Conservation (phyloP, 2,797 vertebrate species). For the Cygnus olor region DNA sequence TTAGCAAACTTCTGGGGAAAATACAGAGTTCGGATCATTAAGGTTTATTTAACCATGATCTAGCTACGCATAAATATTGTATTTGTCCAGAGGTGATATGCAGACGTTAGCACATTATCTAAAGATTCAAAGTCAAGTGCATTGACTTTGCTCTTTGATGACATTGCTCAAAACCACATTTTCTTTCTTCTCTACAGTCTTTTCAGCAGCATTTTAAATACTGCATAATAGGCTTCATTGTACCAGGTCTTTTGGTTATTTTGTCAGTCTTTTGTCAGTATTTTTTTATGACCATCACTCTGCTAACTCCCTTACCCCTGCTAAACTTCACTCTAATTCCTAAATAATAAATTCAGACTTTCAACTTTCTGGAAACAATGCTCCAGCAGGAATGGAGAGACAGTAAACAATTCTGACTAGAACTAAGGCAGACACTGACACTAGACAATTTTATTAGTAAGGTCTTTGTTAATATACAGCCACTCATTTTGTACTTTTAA, state of each 20-base stretch:
- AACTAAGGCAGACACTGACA: neutral
- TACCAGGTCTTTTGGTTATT: neutral
- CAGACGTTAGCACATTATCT: neutral
- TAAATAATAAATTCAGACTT: neutral
- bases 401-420: constrained; percentile 19
- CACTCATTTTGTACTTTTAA: neutral
- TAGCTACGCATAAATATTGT: constrained; percentile 16
- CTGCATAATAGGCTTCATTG: neutral
- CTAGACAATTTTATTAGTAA: neutral
- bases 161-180: neutral
- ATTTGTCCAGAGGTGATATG: constrained; percentile 14
- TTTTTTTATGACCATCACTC: neutral
- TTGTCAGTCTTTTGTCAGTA: constrained; percentile 6
- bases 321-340: neutral
- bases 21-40: neutral
- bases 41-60: neutral
- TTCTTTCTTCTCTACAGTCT: neutral
- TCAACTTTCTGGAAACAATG: neutral
- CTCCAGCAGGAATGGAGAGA: neutral
- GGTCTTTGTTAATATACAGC: neutral
- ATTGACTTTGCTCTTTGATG: constrained; percentile 24
- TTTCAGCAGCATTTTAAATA: neutral
- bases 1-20: neutral
- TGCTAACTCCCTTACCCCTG: neutral
- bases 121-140: constrained; percentile 25